Percentiles rank a stretch among this genome's conserved stretches.
Evolutionary conservation across 2,797 vertebrate genomes (phyloP).

Genomic region (Australoheros facetus): DNA sequence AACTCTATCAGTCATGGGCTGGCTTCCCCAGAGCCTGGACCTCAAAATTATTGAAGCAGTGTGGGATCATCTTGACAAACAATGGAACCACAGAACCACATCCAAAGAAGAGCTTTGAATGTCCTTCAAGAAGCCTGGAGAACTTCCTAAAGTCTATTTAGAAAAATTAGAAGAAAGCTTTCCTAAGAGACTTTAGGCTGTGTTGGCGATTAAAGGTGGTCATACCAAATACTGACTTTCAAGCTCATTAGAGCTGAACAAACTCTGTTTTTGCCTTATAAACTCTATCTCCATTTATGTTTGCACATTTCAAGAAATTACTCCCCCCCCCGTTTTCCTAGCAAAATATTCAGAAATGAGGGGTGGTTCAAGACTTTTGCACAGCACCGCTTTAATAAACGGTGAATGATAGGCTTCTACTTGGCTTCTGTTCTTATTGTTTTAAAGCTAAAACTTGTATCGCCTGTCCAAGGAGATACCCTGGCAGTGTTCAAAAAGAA

Average conservation of each 20-base stretch:
- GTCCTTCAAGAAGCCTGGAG: background rate
- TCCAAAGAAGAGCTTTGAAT: background rate
- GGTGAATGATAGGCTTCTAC: background rate
- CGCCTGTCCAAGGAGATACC: background rate
- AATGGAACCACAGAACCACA: background rate
- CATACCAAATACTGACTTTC: background rate
- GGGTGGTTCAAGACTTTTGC: background rate
- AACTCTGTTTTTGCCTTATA: background rate
- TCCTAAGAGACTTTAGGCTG: background rate
- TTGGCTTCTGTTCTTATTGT: background rate
- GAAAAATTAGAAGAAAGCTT: background rate
- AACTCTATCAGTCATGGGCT: background rate
- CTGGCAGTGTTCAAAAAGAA: background rate
- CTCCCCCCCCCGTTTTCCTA: background rate
- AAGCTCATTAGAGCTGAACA: background rate
- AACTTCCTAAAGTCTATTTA: fast-evolving
- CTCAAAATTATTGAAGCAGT: background rate
- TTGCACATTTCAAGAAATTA: background rate
- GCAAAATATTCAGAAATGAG: background rate
- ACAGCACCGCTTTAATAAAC: background rate
- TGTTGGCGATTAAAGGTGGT: background rate
- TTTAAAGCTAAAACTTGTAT: background rate
- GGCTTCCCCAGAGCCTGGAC: background rate
- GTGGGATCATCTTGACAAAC: background rate
- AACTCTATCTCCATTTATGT: background rate